These are phyloP conservation scores for Sycobia sp. DNA, from an alignment of 1,140 invertebrate species.

Conservation along the genomic window DNA sequence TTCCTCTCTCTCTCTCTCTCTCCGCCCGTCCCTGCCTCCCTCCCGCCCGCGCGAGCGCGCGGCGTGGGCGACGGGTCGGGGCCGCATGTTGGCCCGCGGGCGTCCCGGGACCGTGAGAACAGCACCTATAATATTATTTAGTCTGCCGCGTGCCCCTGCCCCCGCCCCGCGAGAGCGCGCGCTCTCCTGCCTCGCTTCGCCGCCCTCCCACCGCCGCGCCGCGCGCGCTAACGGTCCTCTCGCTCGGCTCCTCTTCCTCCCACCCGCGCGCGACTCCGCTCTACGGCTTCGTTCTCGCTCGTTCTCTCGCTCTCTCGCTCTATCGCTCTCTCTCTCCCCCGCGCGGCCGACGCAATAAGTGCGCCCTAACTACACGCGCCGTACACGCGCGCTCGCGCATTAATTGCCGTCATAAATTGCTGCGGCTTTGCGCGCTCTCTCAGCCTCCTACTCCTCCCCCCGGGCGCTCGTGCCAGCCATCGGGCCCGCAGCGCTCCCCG, in stretches of 20 bases:
- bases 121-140: conserved; percentile 65
- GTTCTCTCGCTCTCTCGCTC: conserved; percentile 35
- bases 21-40: conserved; percentile 32
- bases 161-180: conserved; percentile 33
- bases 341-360: conserved; percentile 22
- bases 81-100: conserved; percentile 61
- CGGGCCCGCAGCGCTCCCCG: neutral
- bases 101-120: conserved; percentile 62
- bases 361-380: conserved; percentile 52
- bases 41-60: conserved; percentile 27
- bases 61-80: conserved; percentile 57
- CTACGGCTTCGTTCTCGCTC: conserved; percentile 2
- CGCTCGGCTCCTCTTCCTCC: conserved; percentile 27
- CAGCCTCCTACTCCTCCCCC: too few species aligned
- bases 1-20: conserved; percentile 1
- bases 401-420: conserved; percentile 64
- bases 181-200: conserved; percentile 9
- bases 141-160: conserved; percentile 48
- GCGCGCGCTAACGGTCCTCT: conserved; percentile 33
- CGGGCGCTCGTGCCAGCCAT: neutral
- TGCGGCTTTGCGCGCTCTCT: conserved; percentile 44
- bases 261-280: conserved; percentile 1
- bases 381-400: conserved; percentile 55
- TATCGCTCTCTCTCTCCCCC: conserved; percentile 1
- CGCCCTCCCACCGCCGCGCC: conserved; percentile 18